These are phyloP conservation scores for Noctua janthina DNA, from an alignment of 2,888 invertebrate species.

Conservation along the genomic window DNA sequence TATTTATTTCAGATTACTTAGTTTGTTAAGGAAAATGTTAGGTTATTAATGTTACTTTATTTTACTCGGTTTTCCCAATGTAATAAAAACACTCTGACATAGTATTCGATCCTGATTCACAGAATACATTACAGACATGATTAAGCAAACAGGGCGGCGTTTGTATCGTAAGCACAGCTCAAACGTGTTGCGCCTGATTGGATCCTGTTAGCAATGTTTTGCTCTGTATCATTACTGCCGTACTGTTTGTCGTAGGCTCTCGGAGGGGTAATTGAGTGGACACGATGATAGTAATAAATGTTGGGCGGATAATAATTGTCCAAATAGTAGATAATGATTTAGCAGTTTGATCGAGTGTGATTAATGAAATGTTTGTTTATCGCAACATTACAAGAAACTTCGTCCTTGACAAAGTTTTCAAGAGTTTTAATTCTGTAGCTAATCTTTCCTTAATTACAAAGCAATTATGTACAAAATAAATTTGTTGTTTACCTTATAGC, in stretches of 20 bases:
- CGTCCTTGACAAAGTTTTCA: neutral
- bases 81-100: neutral
- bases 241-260: neutral
- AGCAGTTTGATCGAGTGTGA: neutral
- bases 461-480: neutral
- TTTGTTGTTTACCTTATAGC: neutral
- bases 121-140: slow-evolving; percentile 10
- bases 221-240: slow-evolving; percentile 21
- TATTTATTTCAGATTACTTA: neutral
- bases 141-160: slow-evolving; percentile 8
- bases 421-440: neutral
- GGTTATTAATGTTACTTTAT: no score
- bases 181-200: slow-evolving; percentile 52
- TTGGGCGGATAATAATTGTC: neutral
- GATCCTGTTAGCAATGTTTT: slow-evolving; percentile 48
- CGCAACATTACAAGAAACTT: neutral
- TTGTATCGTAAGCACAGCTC: slow-evolving; percentile 32
- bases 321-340: neutral
- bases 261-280: neutral
- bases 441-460: slow-evolving; percentile 1
- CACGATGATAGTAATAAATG: neutral
- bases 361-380: neutral
- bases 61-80: no score
- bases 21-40: neutral
- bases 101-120: slow-evolving; percentile 6